These are phyloP conservation scores for Tyrannus savana DNA, from an alignment of 2,113 vertebrate species.

Conservation along the genomic window DNA sequence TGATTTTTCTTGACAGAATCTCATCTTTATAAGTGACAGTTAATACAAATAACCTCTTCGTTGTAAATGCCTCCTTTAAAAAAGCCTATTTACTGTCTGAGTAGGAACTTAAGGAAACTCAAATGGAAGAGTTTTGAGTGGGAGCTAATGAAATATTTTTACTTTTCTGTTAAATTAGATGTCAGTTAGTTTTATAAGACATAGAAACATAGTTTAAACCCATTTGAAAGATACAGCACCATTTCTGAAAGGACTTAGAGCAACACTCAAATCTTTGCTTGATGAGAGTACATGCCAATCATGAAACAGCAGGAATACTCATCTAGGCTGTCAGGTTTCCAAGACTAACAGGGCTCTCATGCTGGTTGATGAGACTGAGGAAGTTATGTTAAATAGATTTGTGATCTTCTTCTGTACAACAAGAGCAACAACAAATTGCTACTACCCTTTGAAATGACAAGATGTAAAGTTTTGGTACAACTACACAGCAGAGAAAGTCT, in stretches of 20 bases:
- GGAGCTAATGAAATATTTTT: conserved; percentile 7
- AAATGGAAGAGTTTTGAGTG: not conserved
- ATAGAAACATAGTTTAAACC: not conserved
- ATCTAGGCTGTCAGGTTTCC: not conserved
- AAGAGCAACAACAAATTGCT: not conserved
- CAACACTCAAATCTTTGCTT: not conserved
- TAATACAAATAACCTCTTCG: not conserved
- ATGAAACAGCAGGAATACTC: conserved; percentile 10
- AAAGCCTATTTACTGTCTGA: not conserved
- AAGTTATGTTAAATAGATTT: not conserved
- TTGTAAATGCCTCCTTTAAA: not conserved
- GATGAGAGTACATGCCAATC: not conserved
- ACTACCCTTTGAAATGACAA: not conserved
- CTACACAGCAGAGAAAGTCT: not conserved
- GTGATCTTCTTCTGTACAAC: not conserved
- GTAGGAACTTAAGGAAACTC: not conserved
- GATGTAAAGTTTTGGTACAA: not conserved
- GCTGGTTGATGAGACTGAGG: conserved; percentile 11
- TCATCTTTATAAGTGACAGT: not conserved
- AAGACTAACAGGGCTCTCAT: not conserved
- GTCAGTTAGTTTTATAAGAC: not conserved
- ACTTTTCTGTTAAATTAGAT: conserved; percentile 11
- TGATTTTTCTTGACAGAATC: not conserved
- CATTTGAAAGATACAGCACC: not conserved
- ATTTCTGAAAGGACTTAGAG: not conserved